A percentile compares a stretch with the other conserved stretches of the same genome.
phyloP scores from a whole-genome alignment of 2,888 invertebrate species.

The Drosophila robusta region DNA sequence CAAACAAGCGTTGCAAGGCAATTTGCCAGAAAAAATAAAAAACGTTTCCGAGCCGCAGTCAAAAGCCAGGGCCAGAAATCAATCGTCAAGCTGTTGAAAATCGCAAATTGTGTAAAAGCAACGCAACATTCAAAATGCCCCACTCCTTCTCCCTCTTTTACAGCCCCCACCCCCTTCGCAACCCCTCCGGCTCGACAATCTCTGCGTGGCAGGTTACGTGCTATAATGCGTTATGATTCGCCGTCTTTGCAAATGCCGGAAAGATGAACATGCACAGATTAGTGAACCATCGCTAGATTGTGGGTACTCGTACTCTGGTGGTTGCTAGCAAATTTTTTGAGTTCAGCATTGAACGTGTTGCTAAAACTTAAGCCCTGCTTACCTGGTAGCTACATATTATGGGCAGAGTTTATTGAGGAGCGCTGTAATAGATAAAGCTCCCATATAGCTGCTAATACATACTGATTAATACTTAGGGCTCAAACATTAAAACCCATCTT shows the following conservation, averaged over 20 bases:
- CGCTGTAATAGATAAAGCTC: not conserved
- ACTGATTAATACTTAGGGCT: too few species aligned
- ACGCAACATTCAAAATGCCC: slow-evolving; percentile 42
- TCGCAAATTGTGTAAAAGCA: slow-evolving; percentile 72
- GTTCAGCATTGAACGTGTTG: not conserved
- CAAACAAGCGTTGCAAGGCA: slow-evolving; percentile 66
- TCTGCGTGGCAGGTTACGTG: slow-evolving; percentile 32
- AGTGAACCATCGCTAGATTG: slow-evolving; percentile 11
- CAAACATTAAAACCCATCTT: too few species aligned
- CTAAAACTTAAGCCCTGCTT: not conserved
- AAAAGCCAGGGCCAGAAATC: slow-evolving; percentile 63
- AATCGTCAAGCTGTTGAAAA: slow-evolving; percentile 79
- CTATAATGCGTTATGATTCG: slow-evolving; percentile 76
- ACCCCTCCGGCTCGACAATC: slow-evolving; percentile 33
- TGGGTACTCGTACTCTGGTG: not conserved
- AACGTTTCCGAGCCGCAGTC: slow-evolving; percentile 46
- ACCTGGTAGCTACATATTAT: not conserved
- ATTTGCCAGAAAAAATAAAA: slow-evolving; percentile 53
- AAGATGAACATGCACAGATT: slow-evolving; percentile 69
- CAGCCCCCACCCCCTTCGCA: not conserved
- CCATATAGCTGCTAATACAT: too few species aligned
- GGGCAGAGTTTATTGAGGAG: not conserved
- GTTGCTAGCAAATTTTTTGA: slow-evolving; percentile 3
- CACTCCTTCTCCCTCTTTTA: not conserved
- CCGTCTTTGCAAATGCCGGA: slow-evolving; percentile 66